These are phyloP conservation scores for Camelus bactrianus DNA, from an alignment of 2,113 vertebrate species.

Conservation along the genomic window DNA sequence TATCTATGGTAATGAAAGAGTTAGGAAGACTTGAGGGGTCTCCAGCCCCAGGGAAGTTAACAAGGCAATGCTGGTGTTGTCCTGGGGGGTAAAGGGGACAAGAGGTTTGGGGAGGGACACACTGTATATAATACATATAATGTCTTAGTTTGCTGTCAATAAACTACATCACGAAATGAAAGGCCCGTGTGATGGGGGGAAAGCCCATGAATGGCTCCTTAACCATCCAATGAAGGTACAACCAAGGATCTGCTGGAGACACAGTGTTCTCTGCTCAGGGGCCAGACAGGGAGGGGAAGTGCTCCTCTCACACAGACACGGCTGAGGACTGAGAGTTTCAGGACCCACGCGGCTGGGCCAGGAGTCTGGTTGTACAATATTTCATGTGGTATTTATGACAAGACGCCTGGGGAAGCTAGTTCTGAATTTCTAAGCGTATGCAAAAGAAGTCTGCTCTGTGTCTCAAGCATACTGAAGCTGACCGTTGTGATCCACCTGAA, in stretches of 20 bases:
- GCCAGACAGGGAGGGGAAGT: not conserved
- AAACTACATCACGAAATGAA: not conserved
- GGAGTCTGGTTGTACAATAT: not conserved
- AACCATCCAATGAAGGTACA: not conserved
- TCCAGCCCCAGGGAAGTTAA: not conserved
- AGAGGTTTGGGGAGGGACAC: not conserved
- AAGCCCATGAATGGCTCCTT: not conserved
- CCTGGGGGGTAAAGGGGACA: not conserved
- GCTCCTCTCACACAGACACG: not conserved
- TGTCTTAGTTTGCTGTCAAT: not conserved
- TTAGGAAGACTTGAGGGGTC: not conserved
- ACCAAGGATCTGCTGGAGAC: too few relatives aligned
- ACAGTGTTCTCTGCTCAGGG: too few relatives aligned
- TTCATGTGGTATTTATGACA: not conserved
- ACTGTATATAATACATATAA: not conserved
- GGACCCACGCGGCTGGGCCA: not conserved
- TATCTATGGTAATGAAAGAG: not conserved
- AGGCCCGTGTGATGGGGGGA: not conserved
- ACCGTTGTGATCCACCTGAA: not conserved
- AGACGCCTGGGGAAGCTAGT: not conserved
- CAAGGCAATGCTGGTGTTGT: not conserved
- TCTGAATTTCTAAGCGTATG: not conserved
- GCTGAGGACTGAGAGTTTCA: not conserved
- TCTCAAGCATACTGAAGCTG: not conserved
- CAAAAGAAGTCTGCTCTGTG: not conserved